Base-by-base conservation (phyloP, 2,888 invertebrate species). In the Cerceris ruficornis region DNA sequence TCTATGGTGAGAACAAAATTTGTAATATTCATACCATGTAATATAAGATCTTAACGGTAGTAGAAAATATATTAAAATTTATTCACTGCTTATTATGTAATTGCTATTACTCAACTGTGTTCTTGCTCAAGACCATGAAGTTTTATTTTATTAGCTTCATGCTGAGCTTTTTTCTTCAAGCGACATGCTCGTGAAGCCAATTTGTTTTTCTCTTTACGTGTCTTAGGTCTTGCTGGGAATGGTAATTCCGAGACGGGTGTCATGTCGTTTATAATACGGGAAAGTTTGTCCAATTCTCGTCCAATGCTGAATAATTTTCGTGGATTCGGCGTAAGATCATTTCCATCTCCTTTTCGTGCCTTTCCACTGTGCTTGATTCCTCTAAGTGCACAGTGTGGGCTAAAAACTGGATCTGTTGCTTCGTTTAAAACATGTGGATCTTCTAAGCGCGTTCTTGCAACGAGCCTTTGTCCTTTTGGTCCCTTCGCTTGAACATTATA, bases 401-500 rank as follows among this genome's bases (percentile, higher is more conserved):
- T 98, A 92, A 99, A 99, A 42, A 99, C 98, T 0, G 99, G 99
- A 93, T 99, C 99, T 62, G 98, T 97, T 66, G 98, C 95, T 92
- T 96, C 96, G 90, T 98, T 96, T 78, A 98, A 93, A 57, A 97
- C 95, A 93, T 99, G 98, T 8, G 99, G 98, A 93, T 99, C 98
- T 90, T 97, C 97, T 54, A 96, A 95, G 90, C 97, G 96, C 64
- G 96, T 96, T 92, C 97, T 96, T 87, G 98, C 94, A 61, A 97
- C 95, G 78, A 98, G 93, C 80, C 98, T 94, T 92, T 98, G 98
- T 55, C 98, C 98, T 93, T 99, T 98, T 6, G 99, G 98, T 1
- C 99, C 98, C 93, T 99, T 98, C 0, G 98, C 97, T 93, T 99
- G 99, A 0, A 98, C 98, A 93, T 99, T 99, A 92, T 99, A 99